Conservation (phyloP, 2,113 vertebrate genomes). For the Peucedramus taeniatus region DNA sequence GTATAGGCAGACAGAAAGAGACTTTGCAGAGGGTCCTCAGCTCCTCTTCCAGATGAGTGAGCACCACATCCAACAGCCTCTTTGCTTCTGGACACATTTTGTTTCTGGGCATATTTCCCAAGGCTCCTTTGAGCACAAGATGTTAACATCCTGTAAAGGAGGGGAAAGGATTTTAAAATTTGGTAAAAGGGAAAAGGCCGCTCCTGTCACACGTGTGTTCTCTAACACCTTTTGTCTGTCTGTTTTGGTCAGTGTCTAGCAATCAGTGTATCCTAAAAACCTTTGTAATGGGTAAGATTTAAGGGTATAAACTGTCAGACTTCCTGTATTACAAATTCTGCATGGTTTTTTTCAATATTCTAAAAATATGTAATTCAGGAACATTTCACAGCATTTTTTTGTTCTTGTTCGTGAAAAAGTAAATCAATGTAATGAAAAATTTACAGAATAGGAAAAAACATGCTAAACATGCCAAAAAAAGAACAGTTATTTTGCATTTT, state of each 20-base stretch:
- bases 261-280: background rate
- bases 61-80: rapidly evolving
- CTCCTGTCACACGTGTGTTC: background rate
- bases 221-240: background rate
- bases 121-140: background rate
- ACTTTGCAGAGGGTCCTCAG: rapidly evolving
- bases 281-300: background rate
- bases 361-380: background rate
- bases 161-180: background rate
- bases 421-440: background rate
- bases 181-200: background rate
- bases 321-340: background rate
- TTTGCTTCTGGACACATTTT: background rate
- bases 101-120: background rate
- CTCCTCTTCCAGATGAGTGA: background rate
- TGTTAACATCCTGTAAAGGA: background rate
- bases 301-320: rapidly evolving
- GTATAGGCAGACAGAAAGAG: background rate
- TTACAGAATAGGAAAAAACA: background rate
- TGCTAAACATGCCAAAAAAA: background rate
- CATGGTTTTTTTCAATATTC: background rate
- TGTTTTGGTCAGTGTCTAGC: background rate
- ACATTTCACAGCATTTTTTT: rapidly evolving
- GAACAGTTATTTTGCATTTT: background rate
- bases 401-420: background rate